These are phyloP conservation scores for Lucifuga dentata DNA, from an alignment of 2,113 vertebrate genomes.

Conservation along the genomic window DNA sequence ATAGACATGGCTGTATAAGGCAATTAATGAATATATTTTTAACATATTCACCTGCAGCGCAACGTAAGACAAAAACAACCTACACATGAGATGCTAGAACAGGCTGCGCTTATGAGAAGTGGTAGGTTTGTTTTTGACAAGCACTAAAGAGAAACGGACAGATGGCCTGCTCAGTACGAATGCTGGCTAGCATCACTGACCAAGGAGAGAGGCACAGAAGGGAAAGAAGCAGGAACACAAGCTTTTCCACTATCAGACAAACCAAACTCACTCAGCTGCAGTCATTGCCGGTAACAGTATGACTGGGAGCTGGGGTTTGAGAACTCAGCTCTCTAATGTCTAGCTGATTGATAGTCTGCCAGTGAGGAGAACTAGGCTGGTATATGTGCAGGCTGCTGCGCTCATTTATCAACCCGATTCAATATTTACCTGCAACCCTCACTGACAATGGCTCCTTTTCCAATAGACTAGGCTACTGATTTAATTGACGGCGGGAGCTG, in stretches of 20 bases:
- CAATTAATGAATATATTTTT: conserved; percentile 27
- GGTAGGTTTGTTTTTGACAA: conserved; percentile 66
- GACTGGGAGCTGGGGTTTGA: conserved; percentile 39
- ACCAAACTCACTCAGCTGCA: conserved; percentile 54
- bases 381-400: conserved; percentile 37
- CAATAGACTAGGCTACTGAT: conserved; percentile 52
- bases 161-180: conserved; percentile 78
- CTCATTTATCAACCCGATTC: conserved; percentile 67
- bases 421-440: conserved; percentile 67
- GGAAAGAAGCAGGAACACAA: conserved; percentile 53
- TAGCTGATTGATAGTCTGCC: conserved; percentile 67
- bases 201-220: conserved; percentile 60
- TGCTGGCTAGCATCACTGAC: conserved; percentile 67
- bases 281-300: conserved; percentile 54
- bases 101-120: conserved; percentile 58
- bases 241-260: conserved; percentile 48
- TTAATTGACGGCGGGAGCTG: conserved; percentile 55
- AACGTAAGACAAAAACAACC: conserved; percentile 22
- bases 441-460: conserved; percentile 48
- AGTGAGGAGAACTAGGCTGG: conserved; percentile 34
- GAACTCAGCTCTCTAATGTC: conserved; percentile 60
- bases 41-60: conserved; percentile 34
- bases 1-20: conserved; percentile 8
- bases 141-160: conserved; percentile 72
- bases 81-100: conserved; percentile 31